Evolutionary conservation across 1,140 invertebrate genomes (phyloP), one percentile per base, ranked within the genome.

Genomic region (Meloidogyne exigua): DNA sequence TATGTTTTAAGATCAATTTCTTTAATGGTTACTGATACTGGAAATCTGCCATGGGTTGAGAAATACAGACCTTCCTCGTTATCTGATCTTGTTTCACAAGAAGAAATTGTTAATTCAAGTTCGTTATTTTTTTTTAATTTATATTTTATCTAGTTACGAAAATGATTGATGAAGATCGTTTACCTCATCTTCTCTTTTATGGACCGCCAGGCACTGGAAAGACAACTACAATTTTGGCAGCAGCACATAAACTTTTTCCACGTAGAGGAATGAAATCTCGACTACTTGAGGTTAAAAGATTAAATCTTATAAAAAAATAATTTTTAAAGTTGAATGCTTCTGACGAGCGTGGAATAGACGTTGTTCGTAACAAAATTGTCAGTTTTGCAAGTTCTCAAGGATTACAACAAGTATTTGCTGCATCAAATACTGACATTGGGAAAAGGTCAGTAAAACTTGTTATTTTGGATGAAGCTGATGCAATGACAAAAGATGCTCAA

Each of bases 401-500:
- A 11, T 94, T 99, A 83, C 96, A 97, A 86, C 65, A 62, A 23
- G 32, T 64, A 21, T 25, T 26, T 10, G 28, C 72, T 12, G 67
- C 26, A n/a, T 32, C 72, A 36, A 36, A 39, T 26, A 36, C 75
- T 12, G n/a, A 5, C 18, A 32, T 28, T 12, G 39, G 67, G 42
- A 76, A 88, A 67, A 92, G 92, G 72, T 93, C 93, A 4, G 95
- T 94, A 80, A 99, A 99, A 88, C 89, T 99, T 15, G 94, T 99
- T 64, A 98, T 99, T 81, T 89, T 99, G 13, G 97, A 99, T 91
- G 97, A 99, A 91, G 96, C 96, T 12, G 97, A 99, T 91, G 95
- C 96, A 2, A 99, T 99, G 97, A 99, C 97, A 3, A 94, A 95
- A 88, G 96, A 99, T 92, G 97, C 97, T 4, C 97, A 99, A 89